Evolutionary conservation across 2,797 vertebrate species (phyloP).

Genomic region (Schizopygopsis malacanthus): DNA sequence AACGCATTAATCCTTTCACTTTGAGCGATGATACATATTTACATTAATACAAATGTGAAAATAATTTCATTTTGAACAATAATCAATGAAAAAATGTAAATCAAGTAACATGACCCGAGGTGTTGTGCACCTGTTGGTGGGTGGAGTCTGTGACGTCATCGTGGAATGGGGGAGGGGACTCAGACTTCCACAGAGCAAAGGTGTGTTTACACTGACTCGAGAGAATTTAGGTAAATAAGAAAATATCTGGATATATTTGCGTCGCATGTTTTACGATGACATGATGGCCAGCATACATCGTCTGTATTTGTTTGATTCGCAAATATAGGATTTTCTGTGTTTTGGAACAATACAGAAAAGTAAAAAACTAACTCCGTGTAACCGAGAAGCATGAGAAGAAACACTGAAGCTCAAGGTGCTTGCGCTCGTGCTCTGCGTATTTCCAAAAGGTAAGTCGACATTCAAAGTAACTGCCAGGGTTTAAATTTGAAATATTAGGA

Average conservation of each 20-base stretch:
- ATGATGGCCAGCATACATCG: background rate
- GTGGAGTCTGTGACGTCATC: conserved; percentile 72
- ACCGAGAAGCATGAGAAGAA: conserved; percentile 45
- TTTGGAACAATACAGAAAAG: background rate
- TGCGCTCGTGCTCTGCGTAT: conserved; percentile 34
- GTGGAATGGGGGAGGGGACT: conserved; percentile 56
- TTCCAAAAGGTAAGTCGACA: conserved; percentile 38
- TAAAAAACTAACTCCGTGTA: conserved; percentile 5
- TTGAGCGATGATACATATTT: background rate
- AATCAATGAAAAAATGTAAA: background rate
- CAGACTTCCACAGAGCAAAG: conserved; percentile 13
- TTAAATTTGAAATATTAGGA: background rate
- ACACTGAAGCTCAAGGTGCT: background rate
- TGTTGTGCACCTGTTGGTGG: conserved; percentile 70
- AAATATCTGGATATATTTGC: background rate
- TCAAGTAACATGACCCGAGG: too few relatives aligned
- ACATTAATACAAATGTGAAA: background rate
- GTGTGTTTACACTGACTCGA: conserved; percentile 33
- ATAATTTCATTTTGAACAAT: background rate
- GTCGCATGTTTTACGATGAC: background rate
- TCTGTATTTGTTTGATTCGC: background rate
- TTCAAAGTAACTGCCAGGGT: background rate
- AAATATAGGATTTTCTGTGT: background rate
- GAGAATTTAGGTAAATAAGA: background rate
- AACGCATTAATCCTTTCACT: background rate